phyloP scores from a whole-genome alignment of 2,113 vertebrate species.

The Podiceps cristatus region DNA sequence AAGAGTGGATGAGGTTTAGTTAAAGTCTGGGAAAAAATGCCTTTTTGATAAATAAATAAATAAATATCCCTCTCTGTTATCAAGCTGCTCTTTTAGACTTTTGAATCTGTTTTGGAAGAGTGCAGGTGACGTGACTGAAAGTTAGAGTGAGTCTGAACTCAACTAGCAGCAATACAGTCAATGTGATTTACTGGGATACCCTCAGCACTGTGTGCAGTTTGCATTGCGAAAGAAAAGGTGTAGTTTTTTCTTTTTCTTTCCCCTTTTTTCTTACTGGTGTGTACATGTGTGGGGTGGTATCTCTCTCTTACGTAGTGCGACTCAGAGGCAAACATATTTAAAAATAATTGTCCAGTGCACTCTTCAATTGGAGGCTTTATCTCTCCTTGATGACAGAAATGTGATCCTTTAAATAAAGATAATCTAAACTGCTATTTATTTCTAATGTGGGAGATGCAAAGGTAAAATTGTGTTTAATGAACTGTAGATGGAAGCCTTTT shows the following conservation, averaged over 20 bases:
- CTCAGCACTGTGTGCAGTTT: background rate
- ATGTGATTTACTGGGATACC: background rate
- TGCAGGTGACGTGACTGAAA: constrained; percentile 52
- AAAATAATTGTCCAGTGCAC: background rate
- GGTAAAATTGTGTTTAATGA: background rate
- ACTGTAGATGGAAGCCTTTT: constrained; percentile 38
- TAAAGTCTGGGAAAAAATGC: constrained; percentile 81
- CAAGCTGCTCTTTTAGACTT: constrained; percentile 57
- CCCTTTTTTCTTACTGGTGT: background rate
- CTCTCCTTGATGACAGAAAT: background rate
- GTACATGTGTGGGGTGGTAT: background rate
- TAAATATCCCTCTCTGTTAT: constrained; percentile 33
- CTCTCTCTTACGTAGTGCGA: background rate
- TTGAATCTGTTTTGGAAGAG: constrained; percentile 70
- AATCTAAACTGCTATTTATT: background rate
- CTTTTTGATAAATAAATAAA: constrained; percentile 70
- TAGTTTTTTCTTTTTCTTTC: background rate
- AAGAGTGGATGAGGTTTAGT: constrained; percentile 84
- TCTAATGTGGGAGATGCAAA: background rate
- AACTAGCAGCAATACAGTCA: background rate
- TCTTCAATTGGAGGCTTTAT: background rate
- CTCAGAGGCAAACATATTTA: background rate
- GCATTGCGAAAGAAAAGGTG: background rate
- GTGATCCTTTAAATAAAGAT: background rate
- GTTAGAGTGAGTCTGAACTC: constrained; percentile 36